A percentile compares a stretch with the other conserved stretches of the same genome.
Conservation (phyloP, 2,113 vertebrate species). For the Oophaga pumilio region DNA sequence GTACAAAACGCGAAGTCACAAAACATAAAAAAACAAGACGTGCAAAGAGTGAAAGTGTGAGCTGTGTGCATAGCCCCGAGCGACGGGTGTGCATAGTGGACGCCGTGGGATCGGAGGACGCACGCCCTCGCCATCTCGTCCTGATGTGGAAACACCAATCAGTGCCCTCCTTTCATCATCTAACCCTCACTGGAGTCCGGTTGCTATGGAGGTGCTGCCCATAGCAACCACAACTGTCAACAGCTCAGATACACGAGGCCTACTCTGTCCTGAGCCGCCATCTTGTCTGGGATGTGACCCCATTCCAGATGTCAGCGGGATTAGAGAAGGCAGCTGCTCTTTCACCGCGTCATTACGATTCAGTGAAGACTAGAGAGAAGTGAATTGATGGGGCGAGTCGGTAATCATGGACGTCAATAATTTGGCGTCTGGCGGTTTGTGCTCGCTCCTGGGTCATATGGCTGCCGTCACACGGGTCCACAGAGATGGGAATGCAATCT, state of each 20-base stretch:
- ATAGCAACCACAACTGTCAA: not conserved
- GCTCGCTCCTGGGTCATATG: not conserved
- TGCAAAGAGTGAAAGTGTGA: constrained; percentile 46
- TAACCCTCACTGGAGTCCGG: not conserved
- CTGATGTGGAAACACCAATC: not conserved
- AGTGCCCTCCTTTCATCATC: not conserved
- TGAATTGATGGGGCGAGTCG: not conserved
- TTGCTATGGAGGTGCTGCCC: not conserved
- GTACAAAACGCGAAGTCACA: constrained; percentile 55
- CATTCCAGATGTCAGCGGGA: not conserved
- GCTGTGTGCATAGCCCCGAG: constrained; percentile 54
- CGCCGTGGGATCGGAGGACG: not conserved
- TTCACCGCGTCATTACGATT: too few relatives aligned
- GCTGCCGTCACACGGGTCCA: not conserved
- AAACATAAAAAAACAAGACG: constrained; percentile 35
- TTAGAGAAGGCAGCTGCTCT: not conserved
- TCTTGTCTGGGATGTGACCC: not conserved
- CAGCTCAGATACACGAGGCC: not conserved
- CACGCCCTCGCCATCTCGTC: not conserved
- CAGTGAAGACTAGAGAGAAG: not conserved
- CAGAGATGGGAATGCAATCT: not conserved
- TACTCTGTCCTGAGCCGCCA: not conserved
- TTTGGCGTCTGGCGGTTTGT: too few relatives aligned
- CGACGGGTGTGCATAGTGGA: constrained; percentile 38
- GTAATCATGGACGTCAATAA: not conserved